These are phyloP conservation scores for Mus spretus DNA, from an alignment of 2,797 vertebrate genomes.

Conservation along the genomic window DNA sequence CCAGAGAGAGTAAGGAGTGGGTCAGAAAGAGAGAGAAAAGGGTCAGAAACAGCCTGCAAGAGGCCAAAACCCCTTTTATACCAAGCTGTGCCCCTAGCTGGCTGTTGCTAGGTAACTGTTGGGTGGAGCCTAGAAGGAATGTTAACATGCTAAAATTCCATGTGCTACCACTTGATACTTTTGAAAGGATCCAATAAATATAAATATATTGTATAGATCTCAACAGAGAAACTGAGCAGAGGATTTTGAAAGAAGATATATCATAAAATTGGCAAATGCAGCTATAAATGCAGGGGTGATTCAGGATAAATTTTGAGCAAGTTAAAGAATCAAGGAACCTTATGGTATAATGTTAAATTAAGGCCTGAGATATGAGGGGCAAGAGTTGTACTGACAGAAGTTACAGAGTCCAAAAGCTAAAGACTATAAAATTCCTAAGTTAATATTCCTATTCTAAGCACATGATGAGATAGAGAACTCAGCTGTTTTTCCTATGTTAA, in stretches of 20 bases:
- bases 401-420: not conserved
- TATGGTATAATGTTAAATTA: not conserved
- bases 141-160: not conserved
- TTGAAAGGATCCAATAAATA: not conserved
- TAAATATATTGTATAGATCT: not conserved
- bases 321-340: not conserved
- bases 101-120: not conserved
- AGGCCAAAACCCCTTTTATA: not conserved
- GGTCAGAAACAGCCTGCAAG: not conserved
- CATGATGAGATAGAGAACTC: not conserved
- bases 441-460: too few relatives aligned
- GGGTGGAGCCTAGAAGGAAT: not conserved
- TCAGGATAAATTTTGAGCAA: not conserved
- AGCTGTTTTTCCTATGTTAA: not conserved
- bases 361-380: not conserved
- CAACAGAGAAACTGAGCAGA: not conserved
- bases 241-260: not conserved
- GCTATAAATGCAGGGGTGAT: not conserved
- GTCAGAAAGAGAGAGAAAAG: not conserved
- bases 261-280: not conserved
- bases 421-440: not conserved
- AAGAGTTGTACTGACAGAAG: not conserved
- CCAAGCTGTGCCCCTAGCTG: not conserved
- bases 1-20: too few relatives aligned
- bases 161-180: not conserved